Conservation (phyloP, 2,888 invertebrate genomes). For the Bedellia somnulentella region DNA sequence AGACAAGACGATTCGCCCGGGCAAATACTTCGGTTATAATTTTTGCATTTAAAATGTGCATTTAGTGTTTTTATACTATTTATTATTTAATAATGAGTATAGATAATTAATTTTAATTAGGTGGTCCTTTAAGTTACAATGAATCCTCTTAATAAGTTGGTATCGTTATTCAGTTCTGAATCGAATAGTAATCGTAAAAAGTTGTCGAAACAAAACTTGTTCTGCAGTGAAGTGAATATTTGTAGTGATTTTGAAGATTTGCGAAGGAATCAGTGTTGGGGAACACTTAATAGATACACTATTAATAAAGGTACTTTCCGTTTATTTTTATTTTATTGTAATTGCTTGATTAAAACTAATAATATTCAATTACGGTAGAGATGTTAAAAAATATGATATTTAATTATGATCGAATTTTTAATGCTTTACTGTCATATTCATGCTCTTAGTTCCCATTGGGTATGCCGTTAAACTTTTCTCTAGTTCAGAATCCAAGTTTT, state of each 20-base stretch:
- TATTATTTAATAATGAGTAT: not conserved
- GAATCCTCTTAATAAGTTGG: conserved; percentile 64
- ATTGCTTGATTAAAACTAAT: too few species aligned
- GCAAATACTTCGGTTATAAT: not conserved
- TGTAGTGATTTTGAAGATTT: conserved; percentile 38
- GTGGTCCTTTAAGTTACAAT: conserved; percentile 22
- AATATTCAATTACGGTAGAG: too few species aligned
- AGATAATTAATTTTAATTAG: not conserved
- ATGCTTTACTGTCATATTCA: too few species aligned
- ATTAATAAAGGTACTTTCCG: conserved; percentile 35
- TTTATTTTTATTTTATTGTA: too few species aligned
- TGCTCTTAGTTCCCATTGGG: too few species aligned
- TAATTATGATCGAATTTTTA: too few species aligned
- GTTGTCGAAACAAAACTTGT: conserved; percentile 46
- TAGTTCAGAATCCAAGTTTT: too few species aligned
- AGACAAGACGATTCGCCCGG: conserved; percentile 1
- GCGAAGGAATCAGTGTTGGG: conserved; percentile 56
- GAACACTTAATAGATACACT: conserved; percentile 47
- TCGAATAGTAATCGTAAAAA: conserved; percentile 45
- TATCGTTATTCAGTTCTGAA: conserved; percentile 64
- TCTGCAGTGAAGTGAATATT: conserved; percentile 60
- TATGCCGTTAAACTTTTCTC: too few species aligned
- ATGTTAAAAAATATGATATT: too few species aligned
- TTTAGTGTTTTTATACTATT: not conserved
- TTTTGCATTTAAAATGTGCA: not conserved